These are phyloP conservation scores for Empidonax traillii DNA, from an alignment of 2,113 vertebrate species.

Conservation along the genomic window DNA sequence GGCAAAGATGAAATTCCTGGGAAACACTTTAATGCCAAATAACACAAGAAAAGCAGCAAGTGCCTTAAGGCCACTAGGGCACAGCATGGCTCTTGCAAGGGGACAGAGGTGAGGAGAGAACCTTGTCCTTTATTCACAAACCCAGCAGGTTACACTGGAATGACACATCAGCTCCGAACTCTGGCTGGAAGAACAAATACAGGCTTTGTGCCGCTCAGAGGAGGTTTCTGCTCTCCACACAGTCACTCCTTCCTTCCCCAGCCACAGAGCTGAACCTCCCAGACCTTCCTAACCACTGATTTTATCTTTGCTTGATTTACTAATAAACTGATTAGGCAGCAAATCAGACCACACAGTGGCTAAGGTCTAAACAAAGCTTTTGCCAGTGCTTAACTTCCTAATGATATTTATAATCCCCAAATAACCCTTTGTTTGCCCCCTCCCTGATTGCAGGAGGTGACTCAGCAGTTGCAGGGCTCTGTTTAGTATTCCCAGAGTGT, in stretches of 20 bases:
- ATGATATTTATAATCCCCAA: neutral
- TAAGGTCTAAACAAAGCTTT: neutral
- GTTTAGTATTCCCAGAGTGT: neutral
- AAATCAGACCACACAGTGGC: neutral
- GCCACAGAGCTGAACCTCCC: neutral
- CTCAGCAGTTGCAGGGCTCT: slow-evolving; percentile 4
- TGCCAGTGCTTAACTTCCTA: neutral
- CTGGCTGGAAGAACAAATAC: neutral
- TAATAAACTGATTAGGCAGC: neutral
- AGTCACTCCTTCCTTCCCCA: neutral
- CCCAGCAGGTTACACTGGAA: accelerated
- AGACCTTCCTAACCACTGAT: neutral
- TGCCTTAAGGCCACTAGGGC: neutral
- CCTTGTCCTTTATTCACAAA: neutral
- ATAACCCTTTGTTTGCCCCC: neutral
- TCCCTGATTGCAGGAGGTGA: neutral
- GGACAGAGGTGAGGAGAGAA: neutral
- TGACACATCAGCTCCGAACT: accelerated
- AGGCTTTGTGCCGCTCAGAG: accelerated
- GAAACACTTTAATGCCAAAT: neutral
- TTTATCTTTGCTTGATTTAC: neutral
- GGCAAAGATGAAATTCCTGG: neutral
- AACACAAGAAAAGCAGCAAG: neutral
- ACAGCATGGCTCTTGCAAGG: accelerated
- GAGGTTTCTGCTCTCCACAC: neutral